These are phyloP conservation scores for Sericinus montela DNA, from an alignment of 2,888 invertebrate genomes.

Conservation along the genomic window DNA sequence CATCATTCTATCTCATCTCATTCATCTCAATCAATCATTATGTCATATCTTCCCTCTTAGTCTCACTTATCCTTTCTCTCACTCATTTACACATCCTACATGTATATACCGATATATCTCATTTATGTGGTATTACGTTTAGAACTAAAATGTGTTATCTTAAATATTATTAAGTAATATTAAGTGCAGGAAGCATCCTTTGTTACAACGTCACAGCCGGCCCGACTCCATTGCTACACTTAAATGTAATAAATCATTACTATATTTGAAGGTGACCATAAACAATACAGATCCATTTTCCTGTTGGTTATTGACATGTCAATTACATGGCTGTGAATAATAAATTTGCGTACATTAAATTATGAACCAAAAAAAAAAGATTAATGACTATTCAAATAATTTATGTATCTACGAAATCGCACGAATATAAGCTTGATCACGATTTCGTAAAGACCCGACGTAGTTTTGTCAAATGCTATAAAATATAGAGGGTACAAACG, in stretches of 20 bases:
- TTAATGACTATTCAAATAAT: slow-evolving; percentile 6
- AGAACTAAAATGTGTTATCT: no score
- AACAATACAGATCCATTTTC: slow-evolving; percentile 3
- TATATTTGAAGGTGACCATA: slow-evolving; percentile 1
- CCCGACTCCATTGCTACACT: no score
- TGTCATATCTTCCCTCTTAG: no score
- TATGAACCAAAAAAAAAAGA: slow-evolving; percentile 5
- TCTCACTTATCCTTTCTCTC: no score
- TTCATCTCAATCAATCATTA: no score
- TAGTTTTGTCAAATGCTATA: slow-evolving; percentile 18
- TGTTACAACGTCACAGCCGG: no score
- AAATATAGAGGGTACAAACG: slow-evolving; percentile 5
- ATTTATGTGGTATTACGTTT: no score
- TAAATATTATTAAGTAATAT: no score
- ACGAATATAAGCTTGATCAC: slow-evolving; percentile 3
- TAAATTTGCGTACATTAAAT: slow-evolving; percentile 1
- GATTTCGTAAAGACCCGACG: slow-evolving; percentile 18
- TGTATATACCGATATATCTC: no score
- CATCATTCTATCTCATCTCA: no score
- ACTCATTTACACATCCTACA: no score
- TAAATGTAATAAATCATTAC: neutral
- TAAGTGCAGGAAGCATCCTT: no score
- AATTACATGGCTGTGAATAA: neutral
- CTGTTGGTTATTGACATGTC: neutral
- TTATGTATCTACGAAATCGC: neutral